Conservation (phyloP, 2,888 invertebrate genomes). For the Xanthia icteritia region DNA sequence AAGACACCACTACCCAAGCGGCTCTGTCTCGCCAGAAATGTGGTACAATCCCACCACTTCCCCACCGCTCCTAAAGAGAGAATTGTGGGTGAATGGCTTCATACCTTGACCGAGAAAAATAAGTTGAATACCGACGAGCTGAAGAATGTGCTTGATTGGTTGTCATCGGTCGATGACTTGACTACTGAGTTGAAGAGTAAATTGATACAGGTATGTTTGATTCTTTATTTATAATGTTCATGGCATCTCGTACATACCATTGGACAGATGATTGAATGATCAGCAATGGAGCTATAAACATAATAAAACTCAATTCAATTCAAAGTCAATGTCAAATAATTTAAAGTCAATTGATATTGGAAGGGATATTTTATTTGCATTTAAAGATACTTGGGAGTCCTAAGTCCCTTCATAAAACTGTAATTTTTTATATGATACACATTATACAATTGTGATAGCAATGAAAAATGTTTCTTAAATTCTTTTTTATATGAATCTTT, state of each 20-base stretch:
- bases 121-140: constrained; percentile 76
- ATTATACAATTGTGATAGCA: not conserved
- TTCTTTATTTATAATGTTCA: not conserved
- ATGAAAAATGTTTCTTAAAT: not conserved
- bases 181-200: constrained; percentile 82
- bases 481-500: no score
- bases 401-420: not conserved
- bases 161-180: constrained; percentile 77
- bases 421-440: not conserved
- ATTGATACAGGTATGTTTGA: constrained; percentile 80
- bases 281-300: not conserved
- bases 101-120: constrained; percentile 75
- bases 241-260: not conserved
- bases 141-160: constrained; percentile 79
- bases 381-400: not conserved
- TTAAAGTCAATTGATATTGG: not conserved
- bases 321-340: no score
- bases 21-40: constrained; percentile 89
- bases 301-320: not conserved
- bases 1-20: constrained; percentile 87
- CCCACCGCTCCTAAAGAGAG: constrained; percentile 88
- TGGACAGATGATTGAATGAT: not conserved
- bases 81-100: constrained; percentile 88
- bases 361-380: not conserved
- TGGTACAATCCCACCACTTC: constrained; percentile 86